These are phyloP conservation scores for Cephus spinipes DNA, from an alignment of 2,888 invertebrate genomes.

Conservation along the genomic window DNA sequence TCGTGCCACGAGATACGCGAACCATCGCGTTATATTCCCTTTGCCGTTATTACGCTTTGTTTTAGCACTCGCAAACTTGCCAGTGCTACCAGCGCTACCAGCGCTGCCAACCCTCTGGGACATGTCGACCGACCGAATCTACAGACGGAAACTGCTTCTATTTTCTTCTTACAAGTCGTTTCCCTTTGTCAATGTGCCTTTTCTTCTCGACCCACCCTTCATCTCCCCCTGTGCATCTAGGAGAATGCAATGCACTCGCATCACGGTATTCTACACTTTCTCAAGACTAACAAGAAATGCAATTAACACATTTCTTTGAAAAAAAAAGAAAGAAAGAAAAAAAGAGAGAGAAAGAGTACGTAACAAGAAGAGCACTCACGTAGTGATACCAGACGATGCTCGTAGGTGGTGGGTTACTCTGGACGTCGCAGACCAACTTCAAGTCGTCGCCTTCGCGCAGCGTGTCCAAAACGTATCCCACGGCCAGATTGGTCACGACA, in stretches of 20 bases:
- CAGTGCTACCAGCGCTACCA: too few species aligned
- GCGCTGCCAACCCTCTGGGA: too few species aligned
- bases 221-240: too few species aligned
- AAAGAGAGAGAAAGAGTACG: not conserved
- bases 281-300: not conserved
- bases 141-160: too few species aligned
- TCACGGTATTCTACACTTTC: too few species aligned
- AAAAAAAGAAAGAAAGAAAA: not conserved
- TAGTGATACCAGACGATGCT: slow-evolving; percentile 85
- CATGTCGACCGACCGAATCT: too few species aligned
- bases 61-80: too few species aligned
- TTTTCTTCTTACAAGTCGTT: slow-evolving; percentile 2
- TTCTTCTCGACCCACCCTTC: slow-evolving; percentile 3
- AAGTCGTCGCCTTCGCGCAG: slow-evolving; percentile 83
- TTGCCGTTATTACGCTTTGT: too few species aligned
- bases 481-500: slow-evolving; percentile 76
- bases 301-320: slow-evolving; percentile 1
- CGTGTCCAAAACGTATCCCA: slow-evolving; percentile 74
- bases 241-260: too few species aligned
- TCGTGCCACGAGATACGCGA: too few species aligned
- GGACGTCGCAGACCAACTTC: slow-evolving; percentile 81
- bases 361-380: slow-evolving; percentile 70
- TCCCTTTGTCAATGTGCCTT: slow-evolving; percentile 13
- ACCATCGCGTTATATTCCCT: too few species aligned
- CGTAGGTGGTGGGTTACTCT: slow-evolving; percentile 80